Conservation (phyloP, 2,888 invertebrate species). For the Eristalinus sepulchralis region DNA sequence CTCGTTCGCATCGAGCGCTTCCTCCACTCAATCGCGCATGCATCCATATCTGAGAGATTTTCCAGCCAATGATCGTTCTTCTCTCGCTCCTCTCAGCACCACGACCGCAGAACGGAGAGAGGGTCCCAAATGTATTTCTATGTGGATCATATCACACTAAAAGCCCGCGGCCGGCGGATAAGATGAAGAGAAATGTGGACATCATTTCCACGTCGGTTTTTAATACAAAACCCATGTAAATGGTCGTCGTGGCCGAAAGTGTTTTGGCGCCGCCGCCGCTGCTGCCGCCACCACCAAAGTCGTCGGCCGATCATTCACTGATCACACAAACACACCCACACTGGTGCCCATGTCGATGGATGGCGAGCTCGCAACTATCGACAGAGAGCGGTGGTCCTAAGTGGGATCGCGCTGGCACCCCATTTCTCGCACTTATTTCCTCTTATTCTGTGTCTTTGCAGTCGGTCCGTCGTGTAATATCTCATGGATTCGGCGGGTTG, state of each 20-base stretch:
- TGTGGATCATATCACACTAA: conserved; percentile 67
- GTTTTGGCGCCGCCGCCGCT: conserved; percentile 73
- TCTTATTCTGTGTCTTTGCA: conserved; percentile 35
- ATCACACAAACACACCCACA: conserved; percentile 12
- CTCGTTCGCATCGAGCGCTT: conserved; percentile 26
- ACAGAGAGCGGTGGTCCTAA: conserved; percentile 40
- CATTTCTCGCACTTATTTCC: conserved; percentile 18
- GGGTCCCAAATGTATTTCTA: conserved; percentile 1
- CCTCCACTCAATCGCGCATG: neutral
- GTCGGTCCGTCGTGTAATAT: conserved; percentile 42
- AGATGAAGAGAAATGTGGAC: conserved; percentile 72
- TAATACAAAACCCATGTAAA: conserved; percentile 74
- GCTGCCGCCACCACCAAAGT: conserved; percentile 39
- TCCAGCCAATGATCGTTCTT: conserved; percentile 42
- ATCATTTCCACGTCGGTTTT: conserved; percentile 72
- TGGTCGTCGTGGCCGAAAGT: conserved; percentile 73
- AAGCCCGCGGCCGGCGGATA: conserved; percentile 52
- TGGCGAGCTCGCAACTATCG: neutral
- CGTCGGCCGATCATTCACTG: conserved; percentile 46
- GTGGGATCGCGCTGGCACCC: conserved; percentile 56
- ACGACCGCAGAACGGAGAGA: neutral
- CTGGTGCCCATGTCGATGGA: conserved; percentile 1
- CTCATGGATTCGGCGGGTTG: conserved; percentile 46
- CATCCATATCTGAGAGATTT: neutral
- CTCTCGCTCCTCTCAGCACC: conserved; percentile 4